phyloP scores from a whole-genome alignment of 2,797 vertebrate species.

The Arremon brunneinucha region DNA sequence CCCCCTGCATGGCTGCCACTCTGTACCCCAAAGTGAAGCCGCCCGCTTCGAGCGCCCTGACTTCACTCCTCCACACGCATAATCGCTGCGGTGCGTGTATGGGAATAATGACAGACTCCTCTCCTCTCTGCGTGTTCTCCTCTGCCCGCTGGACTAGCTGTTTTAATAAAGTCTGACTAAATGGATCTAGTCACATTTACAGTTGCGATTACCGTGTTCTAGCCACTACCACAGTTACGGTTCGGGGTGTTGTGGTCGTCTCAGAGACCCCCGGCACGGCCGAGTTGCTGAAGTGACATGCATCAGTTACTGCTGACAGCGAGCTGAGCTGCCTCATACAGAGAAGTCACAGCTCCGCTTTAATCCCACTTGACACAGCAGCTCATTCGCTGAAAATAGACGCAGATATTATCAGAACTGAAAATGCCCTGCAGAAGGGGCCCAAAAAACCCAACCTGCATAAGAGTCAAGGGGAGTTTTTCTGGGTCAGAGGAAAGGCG shows the following conservation, averaged over 20 bases:
- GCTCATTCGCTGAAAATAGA: neutral
- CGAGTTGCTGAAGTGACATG: neutral
- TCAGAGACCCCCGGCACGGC: neutral
- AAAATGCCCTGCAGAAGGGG: neutral
- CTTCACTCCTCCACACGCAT: neutral
- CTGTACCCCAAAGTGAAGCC: neutral
- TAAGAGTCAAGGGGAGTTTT: neutral
- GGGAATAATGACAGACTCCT: neutral
- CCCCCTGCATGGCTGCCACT: rapidly evolving
- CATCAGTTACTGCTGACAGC: neutral
- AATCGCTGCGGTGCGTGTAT: rapidly evolving
- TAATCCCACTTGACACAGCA: constrained; percentile 9
- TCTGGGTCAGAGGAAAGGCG: rapidly evolving
- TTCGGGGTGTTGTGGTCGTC: neutral
- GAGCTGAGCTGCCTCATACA: neutral
- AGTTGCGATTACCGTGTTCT: rapidly evolving
- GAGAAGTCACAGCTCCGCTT: neutral
- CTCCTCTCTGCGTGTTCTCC: rapidly evolving
- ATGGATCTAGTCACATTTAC: neutral
- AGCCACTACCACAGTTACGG: rapidly evolving
- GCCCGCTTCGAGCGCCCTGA: rapidly evolving
- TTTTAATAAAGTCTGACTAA: neutral
- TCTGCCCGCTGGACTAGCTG: neutral
- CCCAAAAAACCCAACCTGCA: neutral
- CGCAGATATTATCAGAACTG: neutral